phyloP scores from a whole-genome alignment of 2,797 vertebrate genomes.

The Pseudomugil gertrudae region DNA sequence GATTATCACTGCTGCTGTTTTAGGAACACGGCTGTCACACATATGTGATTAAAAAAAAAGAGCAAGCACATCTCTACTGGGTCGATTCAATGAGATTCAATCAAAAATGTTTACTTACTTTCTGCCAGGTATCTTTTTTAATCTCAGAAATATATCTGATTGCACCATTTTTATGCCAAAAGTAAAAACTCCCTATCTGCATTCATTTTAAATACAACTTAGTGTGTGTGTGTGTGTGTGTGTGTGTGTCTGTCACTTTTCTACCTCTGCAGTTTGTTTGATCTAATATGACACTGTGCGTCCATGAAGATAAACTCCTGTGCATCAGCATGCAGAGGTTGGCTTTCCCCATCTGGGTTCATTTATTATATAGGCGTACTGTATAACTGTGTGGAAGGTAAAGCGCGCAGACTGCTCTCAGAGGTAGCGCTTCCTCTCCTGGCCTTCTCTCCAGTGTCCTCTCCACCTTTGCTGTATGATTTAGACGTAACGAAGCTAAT shows the following conservation, averaged over 20 bases:
- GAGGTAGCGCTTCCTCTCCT: conserved; percentile 22
- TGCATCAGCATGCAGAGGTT: conserved; percentile 58
- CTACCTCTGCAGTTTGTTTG: conserved; percentile 53
- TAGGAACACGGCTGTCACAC: conserved; percentile 42
- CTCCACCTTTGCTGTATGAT: conserved; percentile 31
- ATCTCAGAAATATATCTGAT: conserved; percentile 60
- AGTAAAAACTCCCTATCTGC: conserved; percentile 47
- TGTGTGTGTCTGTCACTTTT: conserved; percentile 26
- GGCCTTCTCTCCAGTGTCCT: conserved; percentile 37
- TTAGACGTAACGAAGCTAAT: conserved; percentile 43
- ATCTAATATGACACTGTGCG: conserved; percentile 48
- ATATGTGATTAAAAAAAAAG: conserved; percentile 63
- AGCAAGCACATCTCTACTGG: conserved; percentile 44
- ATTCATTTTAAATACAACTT: conserved; percentile 42
- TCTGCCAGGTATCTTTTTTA: conserved; percentile 54
- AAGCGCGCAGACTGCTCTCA: conserved; percentile 47
- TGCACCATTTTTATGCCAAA: conserved; percentile 58
- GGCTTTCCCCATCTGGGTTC: conserved; percentile 57
- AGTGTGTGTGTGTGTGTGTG: not conserved
- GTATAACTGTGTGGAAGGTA: conserved; percentile 39
- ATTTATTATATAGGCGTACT: conserved; percentile 45
- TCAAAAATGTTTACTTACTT: conserved; percentile 57
- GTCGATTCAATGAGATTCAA: conserved; percentile 59
- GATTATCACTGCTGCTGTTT: conserved; percentile 30
- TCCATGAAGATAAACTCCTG: conserved; percentile 41